These are phyloP conservation scores for Ephialtes manifestator DNA, from an alignment of 2,888 invertebrate genomes.

Conservation along the genomic window DNA sequence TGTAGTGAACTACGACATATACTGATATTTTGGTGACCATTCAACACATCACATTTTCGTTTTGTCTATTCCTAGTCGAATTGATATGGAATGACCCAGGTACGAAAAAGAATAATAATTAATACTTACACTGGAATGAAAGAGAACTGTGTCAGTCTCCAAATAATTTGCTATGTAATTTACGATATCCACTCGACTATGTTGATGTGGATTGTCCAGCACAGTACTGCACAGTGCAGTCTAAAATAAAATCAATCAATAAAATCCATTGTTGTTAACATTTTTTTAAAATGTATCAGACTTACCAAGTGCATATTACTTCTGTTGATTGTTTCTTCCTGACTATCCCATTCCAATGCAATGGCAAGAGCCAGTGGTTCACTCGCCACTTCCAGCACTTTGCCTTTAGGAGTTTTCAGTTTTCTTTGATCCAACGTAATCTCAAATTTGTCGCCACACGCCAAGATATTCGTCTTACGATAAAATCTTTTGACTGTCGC, in stretches of 20 bases:
- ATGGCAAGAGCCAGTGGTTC: slow-evolving; percentile 97
- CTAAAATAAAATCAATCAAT: slow-evolving; percentile 85
- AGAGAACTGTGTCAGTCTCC: slow-evolving; percentile 94
- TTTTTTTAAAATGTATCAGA: slow-evolving; percentile 22
- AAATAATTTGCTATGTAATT: slow-evolving; percentile 93
- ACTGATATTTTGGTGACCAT: no score
- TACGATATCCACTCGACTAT: slow-evolving; percentile 92
- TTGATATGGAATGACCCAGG: no score
- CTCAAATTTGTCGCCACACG: slow-evolving; percentile 92
- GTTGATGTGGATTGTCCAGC: slow-evolving; percentile 96
- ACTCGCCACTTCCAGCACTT: slow-evolving; percentile 91
- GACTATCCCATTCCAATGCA: slow-evolving; percentile 97
- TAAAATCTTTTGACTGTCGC: slow-evolving; percentile 91
- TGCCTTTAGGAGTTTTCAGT: slow-evolving; percentile 96
- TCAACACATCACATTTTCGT: no score
- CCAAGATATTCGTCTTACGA: slow-evolving; percentile 90
- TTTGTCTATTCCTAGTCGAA: no score
- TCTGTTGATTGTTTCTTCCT: slow-evolving; percentile 91
- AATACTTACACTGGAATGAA: slow-evolving; percentile 90
- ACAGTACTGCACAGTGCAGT: slow-evolving; percentile 96
- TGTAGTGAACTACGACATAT: no score
- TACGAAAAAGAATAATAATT: neutral
- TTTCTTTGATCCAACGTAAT: slow-evolving; percentile 95
- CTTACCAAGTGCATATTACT: slow-evolving; percentile 96
- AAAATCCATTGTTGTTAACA: slow-evolving; percentile 16